Evolutionary conservation across 2,888 invertebrate species (phyloP), one percentile per base, ranked within the genome.

Genomic region (Nyleta sp.): DNA sequence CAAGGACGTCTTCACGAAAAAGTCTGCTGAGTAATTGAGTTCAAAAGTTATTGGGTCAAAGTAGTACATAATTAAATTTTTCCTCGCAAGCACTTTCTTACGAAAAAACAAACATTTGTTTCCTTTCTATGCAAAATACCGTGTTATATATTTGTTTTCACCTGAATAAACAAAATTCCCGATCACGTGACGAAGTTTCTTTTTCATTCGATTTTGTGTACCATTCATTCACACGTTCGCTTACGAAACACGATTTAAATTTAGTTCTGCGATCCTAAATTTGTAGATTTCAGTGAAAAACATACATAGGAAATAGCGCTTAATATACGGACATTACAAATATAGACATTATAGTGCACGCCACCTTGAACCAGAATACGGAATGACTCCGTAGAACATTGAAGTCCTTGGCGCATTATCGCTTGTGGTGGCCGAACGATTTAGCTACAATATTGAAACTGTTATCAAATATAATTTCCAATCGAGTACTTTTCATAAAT

Each of bases 281-380:
- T 52, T 44, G 42, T 46, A 33, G 11, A 31, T 46, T 55, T 38
- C 48, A 38, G 20, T 20, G 38, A 64, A 57, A 70, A 64, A 50
- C 50, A 65, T 57, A 38, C 42, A 31, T 55, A 62, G 33, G 35
- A 53, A 64, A 62, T 42, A 24, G 70, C 33, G 46, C 48, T 73
- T 59, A 70, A 70, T 78, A 70, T 48, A 65, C 59, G 59, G 35
- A 33, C 33, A 73, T 65, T 59, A 33, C 52, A 70, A 74, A 70
- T 72, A 72, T 74, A 78, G 78, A 70, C 73, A 73, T 72, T 70
- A 70, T 70, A 74, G 73, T 59, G 46, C 60, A 60, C 59, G 70
- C 59, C 53, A 70, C 78, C 78, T 78, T 78, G 78, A 78, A 78
- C 78, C 74, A 78, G 74, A 78, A 78, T 78, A 74, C 74, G 18